Percentiles rank a stretch among this genome's conserved stretches.
Evolutionary conservation across 2,797 vertebrate species (phyloP).

Genomic region (Myiotriccus ornatus): DNA sequence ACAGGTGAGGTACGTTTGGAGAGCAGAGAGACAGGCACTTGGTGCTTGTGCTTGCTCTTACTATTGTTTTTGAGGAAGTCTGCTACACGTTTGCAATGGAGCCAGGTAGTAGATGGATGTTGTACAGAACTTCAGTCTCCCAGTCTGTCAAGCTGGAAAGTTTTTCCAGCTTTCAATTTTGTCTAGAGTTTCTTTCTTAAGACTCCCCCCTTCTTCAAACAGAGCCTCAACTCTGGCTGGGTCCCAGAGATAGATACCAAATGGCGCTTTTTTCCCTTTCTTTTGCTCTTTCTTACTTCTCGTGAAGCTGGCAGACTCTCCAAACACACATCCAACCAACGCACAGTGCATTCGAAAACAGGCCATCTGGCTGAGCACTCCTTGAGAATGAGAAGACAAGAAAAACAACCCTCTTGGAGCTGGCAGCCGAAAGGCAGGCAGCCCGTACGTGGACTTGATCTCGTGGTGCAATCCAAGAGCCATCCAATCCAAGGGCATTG

Average conservation of each 20-base stretch:
- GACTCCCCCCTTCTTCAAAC: slow-evolving; percentile 58
- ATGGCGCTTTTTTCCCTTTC: slow-evolving; percentile 71
- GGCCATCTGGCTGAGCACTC: slow-evolving; percentile 73
- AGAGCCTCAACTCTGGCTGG: slow-evolving; percentile 67
- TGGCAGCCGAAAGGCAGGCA: slow-evolving; percentile 70
- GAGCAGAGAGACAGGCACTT: not conserved
- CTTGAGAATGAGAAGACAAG: slow-evolving; percentile 73
- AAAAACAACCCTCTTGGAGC: slow-evolving; percentile 72
- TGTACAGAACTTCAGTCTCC: slow-evolving; percentile 56
- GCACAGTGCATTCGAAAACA: slow-evolving; percentile 72
- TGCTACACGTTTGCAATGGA: not conserved
- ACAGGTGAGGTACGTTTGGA: rapidly evolving
- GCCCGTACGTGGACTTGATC: slow-evolving; percentile 68
- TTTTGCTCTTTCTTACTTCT: slow-evolving; percentile 76
- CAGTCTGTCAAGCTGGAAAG: slow-evolving; percentile 62
- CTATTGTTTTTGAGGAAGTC: not conserved
- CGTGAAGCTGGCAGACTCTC: slow-evolving; percentile 72
- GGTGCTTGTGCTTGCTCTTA: not conserved
- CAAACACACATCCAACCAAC: slow-evolving; percentile 75
- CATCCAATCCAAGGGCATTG: slow-evolving; percentile 66
- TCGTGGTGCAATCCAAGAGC: slow-evolving; percentile 64
- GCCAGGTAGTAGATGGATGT: slow-evolving; percentile 30
- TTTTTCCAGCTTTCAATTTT: slow-evolving; percentile 65
- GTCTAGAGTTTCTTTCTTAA: slow-evolving; percentile 66
- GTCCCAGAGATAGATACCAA: slow-evolving; percentile 72